These are phyloP conservation scores for Garrulus glandarius DNA, from an alignment of 2,797 vertebrate genomes.

Conservation along the genomic window DNA sequence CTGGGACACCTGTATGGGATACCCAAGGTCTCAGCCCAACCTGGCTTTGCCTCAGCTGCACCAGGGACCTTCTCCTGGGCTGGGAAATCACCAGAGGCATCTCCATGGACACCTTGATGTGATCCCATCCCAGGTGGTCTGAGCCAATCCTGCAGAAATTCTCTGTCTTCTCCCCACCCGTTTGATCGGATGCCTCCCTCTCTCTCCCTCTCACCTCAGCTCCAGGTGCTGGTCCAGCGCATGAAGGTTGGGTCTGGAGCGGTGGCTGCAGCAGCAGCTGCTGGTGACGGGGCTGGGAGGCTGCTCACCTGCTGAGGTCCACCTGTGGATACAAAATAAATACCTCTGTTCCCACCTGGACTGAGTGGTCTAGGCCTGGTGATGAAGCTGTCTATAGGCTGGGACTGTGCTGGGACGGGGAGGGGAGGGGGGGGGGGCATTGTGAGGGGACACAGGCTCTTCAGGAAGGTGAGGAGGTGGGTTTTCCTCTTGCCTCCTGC, in stretches of 20 bases:
- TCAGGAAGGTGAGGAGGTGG: not conserved
- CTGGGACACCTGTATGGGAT: not conserved
- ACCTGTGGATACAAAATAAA: not conserved
- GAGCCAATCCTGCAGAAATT: not conserved
- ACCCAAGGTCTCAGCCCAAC: not conserved
- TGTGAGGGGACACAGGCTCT: accelerated
- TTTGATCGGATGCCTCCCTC: accelerated
- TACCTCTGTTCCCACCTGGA: not conserved
- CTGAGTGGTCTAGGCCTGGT: not conserved
- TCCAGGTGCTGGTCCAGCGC: not conserved
- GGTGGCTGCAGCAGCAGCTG: not conserved
- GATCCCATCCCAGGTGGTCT: not conserved
- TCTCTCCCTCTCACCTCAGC: not conserved
- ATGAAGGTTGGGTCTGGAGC: not conserved
- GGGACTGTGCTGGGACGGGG: not conserved
- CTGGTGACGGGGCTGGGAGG: not conserved
- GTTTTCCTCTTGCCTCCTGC: not conserved
- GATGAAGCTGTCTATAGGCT: not conserved
- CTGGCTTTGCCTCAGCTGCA: not conserved
- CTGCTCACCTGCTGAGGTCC: not conserved
- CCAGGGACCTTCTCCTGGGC: not conserved
- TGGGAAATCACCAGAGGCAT: not conserved
- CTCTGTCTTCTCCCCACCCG: not conserved
- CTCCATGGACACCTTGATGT: not conserved
- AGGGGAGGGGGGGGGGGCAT: too few relatives aligned